Evolutionary conservation across 1,140 invertebrate species (phyloP).

Genomic region (Megalopta genalis): DNA sequence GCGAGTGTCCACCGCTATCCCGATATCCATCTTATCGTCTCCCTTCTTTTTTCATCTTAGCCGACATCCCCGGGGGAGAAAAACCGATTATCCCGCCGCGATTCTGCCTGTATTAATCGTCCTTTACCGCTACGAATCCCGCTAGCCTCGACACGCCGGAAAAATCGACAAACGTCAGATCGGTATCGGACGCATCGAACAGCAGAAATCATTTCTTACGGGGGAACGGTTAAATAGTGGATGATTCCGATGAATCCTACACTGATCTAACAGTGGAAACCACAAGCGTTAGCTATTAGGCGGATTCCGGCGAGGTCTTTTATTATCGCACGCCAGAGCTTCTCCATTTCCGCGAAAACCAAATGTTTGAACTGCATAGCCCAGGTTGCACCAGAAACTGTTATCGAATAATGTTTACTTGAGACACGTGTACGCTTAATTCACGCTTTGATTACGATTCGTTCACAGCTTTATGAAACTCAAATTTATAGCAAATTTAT

Average conservation of each 20-base stretch:
- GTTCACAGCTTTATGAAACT: too few relatives aligned
- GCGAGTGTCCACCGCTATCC: not conserved
- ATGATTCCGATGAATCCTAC: not conserved
- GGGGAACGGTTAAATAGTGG: conserved; percentile 15
- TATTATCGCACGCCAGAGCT: too few relatives aligned
- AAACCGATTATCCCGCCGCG: conserved; percentile 21
- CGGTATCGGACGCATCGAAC: conserved; percentile 37
- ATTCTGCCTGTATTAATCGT: conserved; percentile 46
- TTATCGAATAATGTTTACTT: too few relatives aligned
- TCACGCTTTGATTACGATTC: too few relatives aligned
- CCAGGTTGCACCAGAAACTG: too few relatives aligned
- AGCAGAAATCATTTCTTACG: conserved; percentile 40
- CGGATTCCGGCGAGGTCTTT: too few relatives aligned
- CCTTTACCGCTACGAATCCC: conserved; percentile 49
- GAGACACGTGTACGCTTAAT: too few relatives aligned
- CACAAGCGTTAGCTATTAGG: too few relatives aligned
- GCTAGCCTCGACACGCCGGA: conserved; percentile 37
- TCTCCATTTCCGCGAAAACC: too few relatives aligned
- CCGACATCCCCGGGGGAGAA: conserved; percentile 21
- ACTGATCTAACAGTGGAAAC: too few relatives aligned
- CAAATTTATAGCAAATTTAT: too few relatives aligned
- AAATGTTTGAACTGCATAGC: too few relatives aligned
- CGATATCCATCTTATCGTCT: conserved; percentile 16
- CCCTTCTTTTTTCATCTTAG: not conserved
- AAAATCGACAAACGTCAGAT: conserved; percentile 25